Conservation (phyloP, 2,113 vertebrate genomes). For the Rhineura floridana region DNA sequence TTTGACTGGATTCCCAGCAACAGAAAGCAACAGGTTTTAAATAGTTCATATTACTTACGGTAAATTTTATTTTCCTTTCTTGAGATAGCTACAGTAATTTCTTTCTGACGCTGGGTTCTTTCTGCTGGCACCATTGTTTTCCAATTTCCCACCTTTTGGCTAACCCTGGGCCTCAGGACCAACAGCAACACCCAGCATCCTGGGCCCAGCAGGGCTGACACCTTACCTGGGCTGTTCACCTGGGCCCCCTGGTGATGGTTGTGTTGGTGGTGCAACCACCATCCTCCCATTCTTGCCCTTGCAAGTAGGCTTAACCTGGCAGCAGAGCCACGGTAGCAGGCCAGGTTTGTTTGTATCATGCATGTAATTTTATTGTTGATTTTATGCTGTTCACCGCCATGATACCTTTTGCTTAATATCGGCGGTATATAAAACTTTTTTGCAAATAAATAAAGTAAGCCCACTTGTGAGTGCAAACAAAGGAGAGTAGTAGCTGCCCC, state of each 20-base stretch:
- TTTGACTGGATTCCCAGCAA: constrained; percentile 25
- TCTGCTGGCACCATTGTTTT: neutral
- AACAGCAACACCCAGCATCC: neutral
- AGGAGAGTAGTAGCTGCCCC: too few relatives aligned
- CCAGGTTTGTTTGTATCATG: too few relatives aligned
- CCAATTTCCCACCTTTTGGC: too few relatives aligned
- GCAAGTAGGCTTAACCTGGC: neutral
- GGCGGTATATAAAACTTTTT: too few relatives aligned
- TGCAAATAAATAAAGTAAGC: too few relatives aligned
- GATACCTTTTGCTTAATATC: too few relatives aligned
- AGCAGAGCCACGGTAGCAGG: too few relatives aligned
- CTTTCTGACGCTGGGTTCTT: neutral
- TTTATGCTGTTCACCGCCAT: too few relatives aligned
- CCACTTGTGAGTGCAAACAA: too few relatives aligned
- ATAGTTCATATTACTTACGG: constrained; percentile 26
- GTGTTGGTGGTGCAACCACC: neutral
- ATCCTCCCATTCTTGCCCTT: neutral
- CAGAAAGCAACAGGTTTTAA: constrained; percentile 12
- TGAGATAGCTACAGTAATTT: constrained; percentile 6
- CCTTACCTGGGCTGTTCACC: neutral
- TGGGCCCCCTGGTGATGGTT: neutral
- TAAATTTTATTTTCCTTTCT: neutral
- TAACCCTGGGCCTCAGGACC: neutral
- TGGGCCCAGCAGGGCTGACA: neutral
- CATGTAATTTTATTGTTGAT: too few relatives aligned